Percentiles rank a stretch among this genome's conserved stretches.
These are phyloP conservation scores for Oscheius onirici DNA, from an alignment of 2,888 invertebrate species.

Conservation along the genomic window DNA sequence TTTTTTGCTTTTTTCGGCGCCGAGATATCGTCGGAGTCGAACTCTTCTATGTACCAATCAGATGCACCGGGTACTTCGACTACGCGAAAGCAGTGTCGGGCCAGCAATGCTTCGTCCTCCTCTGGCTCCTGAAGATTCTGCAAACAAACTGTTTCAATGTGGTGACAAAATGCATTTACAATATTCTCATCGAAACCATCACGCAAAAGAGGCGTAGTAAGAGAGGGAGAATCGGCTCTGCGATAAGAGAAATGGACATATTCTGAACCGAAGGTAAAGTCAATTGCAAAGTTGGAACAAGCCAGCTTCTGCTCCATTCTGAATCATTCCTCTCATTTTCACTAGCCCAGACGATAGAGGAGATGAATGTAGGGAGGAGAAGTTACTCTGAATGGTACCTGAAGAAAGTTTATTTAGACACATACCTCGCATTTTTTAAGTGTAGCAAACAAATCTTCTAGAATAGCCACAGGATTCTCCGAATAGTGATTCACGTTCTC, in stretches of 20 bases:
- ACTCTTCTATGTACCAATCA: conserved; percentile 24
- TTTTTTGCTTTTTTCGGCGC: not conserved
- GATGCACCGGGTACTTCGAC: conserved; percentile 25
- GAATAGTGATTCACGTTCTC: not conserved
- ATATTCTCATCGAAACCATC: conserved; percentile 10
- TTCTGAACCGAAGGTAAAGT: conserved; percentile 8
- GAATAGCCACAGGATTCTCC: not conserved
- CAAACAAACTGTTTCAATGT: not conserved
- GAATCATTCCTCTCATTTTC: conserved; percentile 22
- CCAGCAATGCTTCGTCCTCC: not conserved
- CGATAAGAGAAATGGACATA: conserved; percentile 4
- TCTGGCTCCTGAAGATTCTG: conserved; percentile 16
- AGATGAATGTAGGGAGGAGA: not conserved
- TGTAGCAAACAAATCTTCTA: not conserved
- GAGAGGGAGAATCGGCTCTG: not conserved
- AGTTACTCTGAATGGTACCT: not conserved
- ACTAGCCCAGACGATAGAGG: not conserved
- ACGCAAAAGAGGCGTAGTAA: conserved; percentile 18
- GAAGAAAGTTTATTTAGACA: no score
- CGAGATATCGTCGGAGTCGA: not conserved
- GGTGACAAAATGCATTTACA: not conserved
- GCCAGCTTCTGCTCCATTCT: conserved; percentile 11
- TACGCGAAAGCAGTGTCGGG: conserved; percentile 6
- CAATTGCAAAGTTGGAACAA: not conserved
- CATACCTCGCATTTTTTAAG: not conserved